Base-by-base conservation (phyloP, 2,797 vertebrate species). In the Hoplostethus mediterraneus region DNA sequence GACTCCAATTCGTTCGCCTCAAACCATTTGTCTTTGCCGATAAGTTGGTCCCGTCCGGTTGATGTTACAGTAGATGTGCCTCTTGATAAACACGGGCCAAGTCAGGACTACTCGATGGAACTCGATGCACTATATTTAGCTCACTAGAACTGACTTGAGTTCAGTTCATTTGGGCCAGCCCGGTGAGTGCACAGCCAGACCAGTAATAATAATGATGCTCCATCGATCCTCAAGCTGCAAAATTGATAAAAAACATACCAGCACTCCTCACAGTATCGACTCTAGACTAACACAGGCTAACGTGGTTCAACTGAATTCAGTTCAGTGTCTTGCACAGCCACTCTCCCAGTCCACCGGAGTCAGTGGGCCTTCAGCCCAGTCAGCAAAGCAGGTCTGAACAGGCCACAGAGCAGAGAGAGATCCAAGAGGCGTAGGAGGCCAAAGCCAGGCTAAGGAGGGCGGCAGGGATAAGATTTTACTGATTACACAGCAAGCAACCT, bases 381-480 rank as follows among this genome's bases (percentile, higher is more conserved):
- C 36, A 73, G 71, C 54, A 53, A 63, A 56, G 61, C 89, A 82
- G 42, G 87, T 87, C 81, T 76, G 82, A 84, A 83, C 89, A 86
- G 71, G 81, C 81, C 79, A 73, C 52, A 1, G 59, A 73, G 60
- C 45, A 38, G 48, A 57, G 11, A 11, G 55, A 73, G 70, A 69
- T 77, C 58, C 65, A 60, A 56, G 62, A 58, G 51, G 53, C 2
- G 0, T 16, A 31, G 44, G 65, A 60, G 5, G 57, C 36, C 63
- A 16, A 28, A 75, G 56, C 70, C 69, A 67, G 55, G 54, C 77
- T 67, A 8, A 68, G 51, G 57, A 69, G 73, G 82, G 74, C 13
- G 68, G 54, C 70, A 66, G 49, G 45, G 77, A 69, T 67, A 33
- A 81, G 85, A 89, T 86, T 56, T 45, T 21, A 71, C 53, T 77